phyloP scores from a whole-genome alignment of 1,140 invertebrate genomes.

The Subanguina moxae region DNA sequence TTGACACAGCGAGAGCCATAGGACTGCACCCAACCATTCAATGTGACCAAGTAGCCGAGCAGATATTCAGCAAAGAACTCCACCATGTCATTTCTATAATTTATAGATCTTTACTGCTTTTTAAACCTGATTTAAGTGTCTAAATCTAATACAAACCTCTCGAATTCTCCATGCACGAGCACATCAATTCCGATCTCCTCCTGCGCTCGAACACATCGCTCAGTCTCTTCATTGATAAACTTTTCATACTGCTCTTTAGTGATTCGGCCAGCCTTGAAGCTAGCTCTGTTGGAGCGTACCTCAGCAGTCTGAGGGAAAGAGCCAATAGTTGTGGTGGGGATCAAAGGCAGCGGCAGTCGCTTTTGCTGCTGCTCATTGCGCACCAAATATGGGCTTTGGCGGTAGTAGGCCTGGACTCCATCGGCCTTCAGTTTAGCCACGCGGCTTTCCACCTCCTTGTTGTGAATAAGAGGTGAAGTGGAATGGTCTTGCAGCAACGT shows the following conservation, averaged over 20 bases:
- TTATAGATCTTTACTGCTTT: no score
- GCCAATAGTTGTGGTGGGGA: constrained; percentile 31
- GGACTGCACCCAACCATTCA: constrained; percentile 29
- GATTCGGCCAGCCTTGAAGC: constrained; percentile 22
- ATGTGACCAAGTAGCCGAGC: constrained; percentile 26
- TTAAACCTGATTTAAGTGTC: background rate
- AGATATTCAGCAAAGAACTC: constrained; percentile 27
- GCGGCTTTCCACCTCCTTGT: background rate
- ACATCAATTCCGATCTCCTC: constrained; percentile 33
- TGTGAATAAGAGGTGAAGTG: constrained; percentile 15
- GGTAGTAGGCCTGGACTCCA: constrained; percentile 11
- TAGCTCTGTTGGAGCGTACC: constrained; percentile 11
- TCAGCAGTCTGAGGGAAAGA: constrained; percentile 33
- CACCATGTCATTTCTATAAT: constrained; percentile 30
- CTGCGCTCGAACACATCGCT: constrained; percentile 12
- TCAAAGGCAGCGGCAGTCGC: constrained; percentile 20
- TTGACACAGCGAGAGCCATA: constrained; percentile 36
- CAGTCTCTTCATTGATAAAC: constrained; percentile 27
- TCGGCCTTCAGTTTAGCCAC: background rate
- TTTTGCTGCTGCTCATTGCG: constrained; percentile 17
- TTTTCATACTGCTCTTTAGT: constrained; percentile 16
- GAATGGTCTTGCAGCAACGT: constrained; percentile 9
- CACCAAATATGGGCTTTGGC: constrained; percentile 1
- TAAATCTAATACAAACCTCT: constrained; percentile 11
- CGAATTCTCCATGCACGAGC: constrained; percentile 27